Evolutionary conservation across 1,140 invertebrate species (phyloP), one percentile per base, ranked within the genome.

Genomic region (Sminthurinus signatus): DNA sequence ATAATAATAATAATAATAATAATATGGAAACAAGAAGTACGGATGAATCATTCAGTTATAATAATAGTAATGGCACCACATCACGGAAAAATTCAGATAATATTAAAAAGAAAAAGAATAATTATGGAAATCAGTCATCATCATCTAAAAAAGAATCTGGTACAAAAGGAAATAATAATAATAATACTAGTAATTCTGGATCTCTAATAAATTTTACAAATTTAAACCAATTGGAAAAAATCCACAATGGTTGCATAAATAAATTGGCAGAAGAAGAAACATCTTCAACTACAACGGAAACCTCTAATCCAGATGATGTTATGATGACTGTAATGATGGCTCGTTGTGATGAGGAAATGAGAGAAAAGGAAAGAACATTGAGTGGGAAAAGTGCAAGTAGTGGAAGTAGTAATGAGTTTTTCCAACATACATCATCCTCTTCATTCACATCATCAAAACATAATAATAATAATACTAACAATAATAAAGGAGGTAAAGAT

Each of bases 201-300:
- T 19, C 46, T 60, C 25, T 48, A 28, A 27, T 52, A 4, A 52
- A 10, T 28, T 52, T 28, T 52, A 28, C 21, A 12, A 29, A 29
- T 52, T 52, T 52, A 28, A 52, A 52, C 50, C n/a, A n/a, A n/a
- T 28, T 52, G 25, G 50, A 25, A 17, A 52, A 52, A 28, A 3
- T 52, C 5, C 61, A 74, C 73, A 74, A 73, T 73, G 15, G 60
- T 69, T 50, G 68, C 68, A 8, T 75, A 75, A 60, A 77, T 76
- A 65, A 79, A 79, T n/a, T n/a, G 61, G 74, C 74, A 29, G 76
- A 77, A 1, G 32, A 74, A 17, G 65, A 67, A 65, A 65, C 68
- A 73, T 74, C 71, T 2, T 56, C 28, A 1, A 86, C 85, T 0
- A 87, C 85, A 5, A 87, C 86, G 14, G 86, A 88, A 72, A 85